Conservation (phyloP, 1,140 invertebrate genomes). For the Grapholita molesta region DNA sequence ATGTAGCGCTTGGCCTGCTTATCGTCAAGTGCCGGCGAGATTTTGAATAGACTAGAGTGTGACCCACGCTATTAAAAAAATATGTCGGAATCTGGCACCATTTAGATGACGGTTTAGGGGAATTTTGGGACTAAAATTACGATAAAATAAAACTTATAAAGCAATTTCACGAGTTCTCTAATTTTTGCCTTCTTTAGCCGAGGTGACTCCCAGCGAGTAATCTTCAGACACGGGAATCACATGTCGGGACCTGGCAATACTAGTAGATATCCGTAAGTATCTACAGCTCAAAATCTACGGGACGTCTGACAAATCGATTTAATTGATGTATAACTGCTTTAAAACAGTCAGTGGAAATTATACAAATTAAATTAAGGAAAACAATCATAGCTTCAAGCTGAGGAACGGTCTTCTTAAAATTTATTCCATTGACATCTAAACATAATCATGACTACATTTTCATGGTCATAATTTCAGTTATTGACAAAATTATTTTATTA, state of each 20-base stretch:
- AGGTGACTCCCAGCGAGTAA: conserved; percentile 83
- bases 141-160: neutral
- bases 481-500: neutral
- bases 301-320: neutral
- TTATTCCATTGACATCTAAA: neutral
- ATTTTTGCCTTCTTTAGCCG: conserved; percentile 78
- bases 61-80: neutral
- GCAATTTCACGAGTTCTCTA: conserved; percentile 18
- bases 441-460: neutral
- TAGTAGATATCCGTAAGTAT: conserved; percentile 78
- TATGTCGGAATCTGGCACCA: neutral
- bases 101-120: neutral
- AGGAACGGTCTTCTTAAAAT: neutral
- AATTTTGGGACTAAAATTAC: neutral
- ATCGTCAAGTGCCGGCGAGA: conserved; percentile 5
- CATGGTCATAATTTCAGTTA: neutral
- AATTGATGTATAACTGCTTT: neutral
- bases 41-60: conserved; percentile 2
- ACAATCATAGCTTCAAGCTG: neutral
- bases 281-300: conserved; percentile 2
- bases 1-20: conserved; percentile 16
- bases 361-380: neutral
- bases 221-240: conserved; percentile 85
- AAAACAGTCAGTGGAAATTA: neutral
- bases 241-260: conserved; percentile 76